A percentile compares a stretch with the other conserved stretches of the same genome.
Evolutionary conservation across 35 echinoderm and acorn worm species (phyloP).

Genomic region (Heliocidaris erythrogramma): DNA sequence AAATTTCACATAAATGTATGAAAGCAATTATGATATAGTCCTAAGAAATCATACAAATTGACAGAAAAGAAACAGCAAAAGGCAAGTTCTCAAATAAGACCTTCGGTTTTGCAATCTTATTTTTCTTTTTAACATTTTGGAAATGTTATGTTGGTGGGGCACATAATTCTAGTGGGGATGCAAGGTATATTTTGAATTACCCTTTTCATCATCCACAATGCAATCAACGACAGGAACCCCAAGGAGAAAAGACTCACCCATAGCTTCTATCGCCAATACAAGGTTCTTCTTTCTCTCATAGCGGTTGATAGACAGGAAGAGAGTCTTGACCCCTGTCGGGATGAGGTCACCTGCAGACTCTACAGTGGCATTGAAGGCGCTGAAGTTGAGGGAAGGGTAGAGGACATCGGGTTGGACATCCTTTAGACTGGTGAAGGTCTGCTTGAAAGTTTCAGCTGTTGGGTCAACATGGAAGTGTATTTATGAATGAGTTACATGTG

Average conservation of each 20-base stretch:
- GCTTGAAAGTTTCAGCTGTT: constrained; percentile 87
- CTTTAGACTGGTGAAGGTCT: constrained; percentile 74
- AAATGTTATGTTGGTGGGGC: too few species aligned
- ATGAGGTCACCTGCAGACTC: constrained; percentile 74
- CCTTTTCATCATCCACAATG: too few species aligned
- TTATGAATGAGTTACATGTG: neutral
- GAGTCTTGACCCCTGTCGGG: constrained; percentile 49
- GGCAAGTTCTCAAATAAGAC: too few species aligned
- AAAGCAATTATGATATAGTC: too few species aligned
- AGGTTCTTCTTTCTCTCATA: constrained; percentile 99
- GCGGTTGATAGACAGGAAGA: constrained; percentile 95
- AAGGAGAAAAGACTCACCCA: constrained; percentile 64
- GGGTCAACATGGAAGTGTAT: neutral
- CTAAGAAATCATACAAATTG: too few species aligned
- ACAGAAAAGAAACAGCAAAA: too few species aligned
- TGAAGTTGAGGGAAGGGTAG: constrained; percentile 91
- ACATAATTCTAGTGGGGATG: too few species aligned
- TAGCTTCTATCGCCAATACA: constrained; percentile 78
- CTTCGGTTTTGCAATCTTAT: too few species aligned
- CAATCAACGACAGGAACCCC: too few species aligned
- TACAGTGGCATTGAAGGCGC: constrained; percentile 75
- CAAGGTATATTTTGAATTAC: too few species aligned
- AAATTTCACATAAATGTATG: too few species aligned
- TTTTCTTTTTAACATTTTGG: too few species aligned
- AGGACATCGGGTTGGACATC: constrained; percentile 82